Evolutionary conservation across 2,113 vertebrate species (phyloP).

Genomic region (Oryzias woworae): DNA sequence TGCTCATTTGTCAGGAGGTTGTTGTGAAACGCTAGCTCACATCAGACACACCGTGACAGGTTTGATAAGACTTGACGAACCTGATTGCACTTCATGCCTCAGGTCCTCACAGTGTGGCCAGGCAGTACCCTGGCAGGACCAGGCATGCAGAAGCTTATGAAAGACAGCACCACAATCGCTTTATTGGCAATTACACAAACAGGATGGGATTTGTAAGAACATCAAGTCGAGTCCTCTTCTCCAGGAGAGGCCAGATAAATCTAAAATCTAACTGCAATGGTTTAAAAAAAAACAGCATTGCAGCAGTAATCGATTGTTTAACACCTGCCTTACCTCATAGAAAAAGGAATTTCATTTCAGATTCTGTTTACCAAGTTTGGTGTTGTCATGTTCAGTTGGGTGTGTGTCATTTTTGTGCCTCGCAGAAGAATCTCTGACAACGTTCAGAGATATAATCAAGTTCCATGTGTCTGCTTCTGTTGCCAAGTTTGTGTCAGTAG

Average conservation of each 20-base stretch:
- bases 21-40: constrained; percentile 50
- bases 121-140: constrained; percentile 26
- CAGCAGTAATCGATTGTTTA: background rate
- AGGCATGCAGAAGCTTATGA: constrained; percentile 26
- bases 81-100: constrained; percentile 56
- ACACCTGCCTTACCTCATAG: background rate
- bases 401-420: background rate
- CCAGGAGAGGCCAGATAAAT: background rate
- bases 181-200: constrained; percentile 16
- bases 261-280: background rate
- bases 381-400: background rate
- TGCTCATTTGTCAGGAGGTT: constrained; percentile 29
- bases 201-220: constrained; percentile 13
- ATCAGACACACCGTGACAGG: constrained; percentile 49
- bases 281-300: background rate
- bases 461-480: background rate
- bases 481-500: constrained; percentile 18
- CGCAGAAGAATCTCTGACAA: constrained; percentile 2
- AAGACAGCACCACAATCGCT: constrained; percentile 27
- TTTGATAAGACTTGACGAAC: constrained; percentile 60
- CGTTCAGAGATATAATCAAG: constrained; percentile 2
- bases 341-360: background rate
- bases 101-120: constrained; percentile 23
- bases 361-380: background rate
- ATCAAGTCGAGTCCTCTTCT: constrained; percentile 1